Base-by-base conservation (phyloP, 2,113 vertebrate genomes). In the Cheirogaleus medius region DNA sequence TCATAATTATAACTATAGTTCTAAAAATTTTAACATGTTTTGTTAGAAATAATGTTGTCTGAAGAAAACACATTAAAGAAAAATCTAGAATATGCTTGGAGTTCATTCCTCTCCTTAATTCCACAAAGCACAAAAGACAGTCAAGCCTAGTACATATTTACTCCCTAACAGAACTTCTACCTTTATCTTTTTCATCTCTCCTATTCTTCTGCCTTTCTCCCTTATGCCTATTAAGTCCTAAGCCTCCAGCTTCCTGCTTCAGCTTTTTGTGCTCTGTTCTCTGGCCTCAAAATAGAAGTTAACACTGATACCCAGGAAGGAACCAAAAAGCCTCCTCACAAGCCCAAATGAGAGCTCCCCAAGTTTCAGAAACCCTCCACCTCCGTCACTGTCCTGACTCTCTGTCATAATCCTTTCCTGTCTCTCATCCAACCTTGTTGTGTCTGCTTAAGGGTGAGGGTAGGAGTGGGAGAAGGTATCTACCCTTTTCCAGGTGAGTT, bases 291-390 rank as follows among this genome's bases (percentile, higher is more conserved):
- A 94, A 83, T 83, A 95, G 82, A 91, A 93, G 44, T 68, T 54
- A 77, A 88, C 63, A 39, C 60, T 54, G 80, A 82, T 42, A 56
- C 39, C 54, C 86, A 95, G 96, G 93, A 95, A 94, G 91, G 91
- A 93, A 66, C 77, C 52, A 56, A 2, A 92, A 66, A 85, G 32
- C 82, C 91, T 71, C 64, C 71, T 71, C 77, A 15, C 25, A 49
- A 63, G 81, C 32, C 27, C 74, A 66, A 12, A 5, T 60, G n/a
- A 20, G 92, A 47, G 71, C 8, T 47, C 56, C 37, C 47, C 71
- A 32, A 13, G 7, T 80, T 39, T 42, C 44, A 78, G 87, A 37
- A 64, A 18, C 60, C 9, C 9, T 29, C 52, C 2, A 0, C 58
- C 73, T 58, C 29, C 47, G 3, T n/a, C 37, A 6, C 9, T 44